phyloP scores from a whole-genome alignment of 2,113 vertebrate species.

The Phoxinus phoxinus region DNA sequence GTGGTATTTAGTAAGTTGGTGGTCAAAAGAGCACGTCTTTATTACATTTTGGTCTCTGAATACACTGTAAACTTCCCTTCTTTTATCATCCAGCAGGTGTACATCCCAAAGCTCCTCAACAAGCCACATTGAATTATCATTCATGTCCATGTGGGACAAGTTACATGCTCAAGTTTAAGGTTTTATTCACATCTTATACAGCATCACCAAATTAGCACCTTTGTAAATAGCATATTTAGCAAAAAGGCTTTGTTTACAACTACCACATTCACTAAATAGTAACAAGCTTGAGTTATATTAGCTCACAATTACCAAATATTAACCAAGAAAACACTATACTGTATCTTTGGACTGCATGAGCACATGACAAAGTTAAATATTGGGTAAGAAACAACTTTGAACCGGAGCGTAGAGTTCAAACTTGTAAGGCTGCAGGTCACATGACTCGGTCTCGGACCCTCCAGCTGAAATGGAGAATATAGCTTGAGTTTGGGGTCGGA shows the following conservation, averaged over 20 bases:
- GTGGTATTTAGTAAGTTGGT: background rate
- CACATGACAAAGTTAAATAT: conserved; percentile 1
- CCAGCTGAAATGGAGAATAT: background rate
- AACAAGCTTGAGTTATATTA: background rate
- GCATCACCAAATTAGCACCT: background rate
- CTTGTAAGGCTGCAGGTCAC: background rate
- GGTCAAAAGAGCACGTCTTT: background rate
- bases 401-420: background rate
- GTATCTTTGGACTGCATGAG: background rate
- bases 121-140: background rate
- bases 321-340: background rate
- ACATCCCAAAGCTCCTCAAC: background rate
- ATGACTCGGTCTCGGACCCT: background rate
- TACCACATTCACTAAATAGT: background rate
- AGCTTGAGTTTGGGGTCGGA: background rate
- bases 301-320: background rate
- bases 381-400: background rate
- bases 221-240: background rate
- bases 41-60: background rate
- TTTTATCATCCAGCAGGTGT: background rate
- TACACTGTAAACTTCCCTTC: background rate
- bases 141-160: background rate
- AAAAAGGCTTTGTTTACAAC: background rate
- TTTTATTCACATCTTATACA: background rate
- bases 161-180: background rate